A percentile compares a stretch with the other conserved stretches of the same genome.
These are phyloP conservation scores for Brachionus rotundiformis DNA, from an alignment of 1,140 invertebrate species.

Conservation along the genomic window DNA sequence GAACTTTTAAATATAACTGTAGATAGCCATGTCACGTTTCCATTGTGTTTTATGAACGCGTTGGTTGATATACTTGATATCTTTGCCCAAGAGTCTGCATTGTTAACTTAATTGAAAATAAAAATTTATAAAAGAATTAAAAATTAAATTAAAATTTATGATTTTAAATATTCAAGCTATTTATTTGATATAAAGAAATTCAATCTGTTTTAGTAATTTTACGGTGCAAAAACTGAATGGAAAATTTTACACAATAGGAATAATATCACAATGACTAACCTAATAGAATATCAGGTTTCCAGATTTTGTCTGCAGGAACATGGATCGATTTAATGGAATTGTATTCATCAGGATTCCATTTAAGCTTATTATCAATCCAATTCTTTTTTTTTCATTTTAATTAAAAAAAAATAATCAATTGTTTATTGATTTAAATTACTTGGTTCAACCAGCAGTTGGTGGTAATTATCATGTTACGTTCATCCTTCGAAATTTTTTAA, in stretches of 20 bases:
- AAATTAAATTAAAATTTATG: no score
- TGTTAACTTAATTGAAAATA: constrained; percentile 26
- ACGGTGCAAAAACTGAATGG: no score
- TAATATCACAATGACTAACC: neutral
- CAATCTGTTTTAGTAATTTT: no score
- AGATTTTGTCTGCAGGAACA: constrained; percentile 53
- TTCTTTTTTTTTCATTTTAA: constrained; percentile 69
- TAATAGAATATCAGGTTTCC: constrained; percentile 54
- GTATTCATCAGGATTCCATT: constrained; percentile 54
- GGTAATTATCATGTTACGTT: constrained; percentile 99
- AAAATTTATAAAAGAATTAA: no score
- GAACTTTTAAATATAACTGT: constrained; percentile 98
- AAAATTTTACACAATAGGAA: no score
- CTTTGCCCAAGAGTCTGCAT: constrained; percentile 48
- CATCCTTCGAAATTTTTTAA: constrained; percentile 75
- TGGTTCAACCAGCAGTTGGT: constrained; percentile 87
- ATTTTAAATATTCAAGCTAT: no score
- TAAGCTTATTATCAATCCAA: constrained; percentile 55
- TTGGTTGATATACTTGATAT: constrained; percentile 52
- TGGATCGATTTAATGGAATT: constrained; percentile 52
- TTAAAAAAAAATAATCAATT: no score
- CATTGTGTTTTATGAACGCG: constrained; percentile 39
- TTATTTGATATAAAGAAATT: no score
- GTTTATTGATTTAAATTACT: constrained; percentile 37
- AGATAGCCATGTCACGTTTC: constrained; percentile 76